Percentiles rank a stretch among this genome's conserved stretches.
Conservation (phyloP, 92 coral and sea anemone species). For the Phenganax stokvisi region DNA sequence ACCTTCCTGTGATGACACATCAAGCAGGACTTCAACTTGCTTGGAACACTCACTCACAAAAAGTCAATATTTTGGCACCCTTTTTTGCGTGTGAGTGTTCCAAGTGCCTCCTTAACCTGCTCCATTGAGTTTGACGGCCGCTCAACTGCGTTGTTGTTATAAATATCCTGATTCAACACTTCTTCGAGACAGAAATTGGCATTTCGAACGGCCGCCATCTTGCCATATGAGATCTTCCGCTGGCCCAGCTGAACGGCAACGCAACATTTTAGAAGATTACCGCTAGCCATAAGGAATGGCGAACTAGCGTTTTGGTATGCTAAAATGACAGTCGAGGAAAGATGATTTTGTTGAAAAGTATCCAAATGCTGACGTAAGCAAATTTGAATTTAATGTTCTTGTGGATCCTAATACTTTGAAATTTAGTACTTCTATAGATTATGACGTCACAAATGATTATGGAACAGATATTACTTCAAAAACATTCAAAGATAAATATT, state of each 20-base stretch:
- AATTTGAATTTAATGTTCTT: too few species aligned
- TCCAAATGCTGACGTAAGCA: too few species aligned
- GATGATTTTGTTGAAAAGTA: too few species aligned
- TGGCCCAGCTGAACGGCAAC: neutral
- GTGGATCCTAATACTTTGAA: too few species aligned
- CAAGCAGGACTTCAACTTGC: neutral
- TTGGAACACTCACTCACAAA: neutral
- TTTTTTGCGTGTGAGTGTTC: neutral
- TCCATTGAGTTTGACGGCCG: neutral
- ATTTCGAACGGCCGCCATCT: neutral
- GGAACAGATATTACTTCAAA: too few species aligned
- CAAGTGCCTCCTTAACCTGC: neutral
- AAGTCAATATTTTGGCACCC: neutral
- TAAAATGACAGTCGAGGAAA: neutral
- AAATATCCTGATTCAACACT: neutral
- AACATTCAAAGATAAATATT: too few species aligned
- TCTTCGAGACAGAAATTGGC: neutral
- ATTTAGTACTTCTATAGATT: too few species aligned
- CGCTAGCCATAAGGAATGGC: neutral
- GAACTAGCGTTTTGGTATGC: neutral
- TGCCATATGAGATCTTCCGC: neutral
- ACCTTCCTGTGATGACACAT: neutral
- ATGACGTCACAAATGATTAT: too few species aligned
- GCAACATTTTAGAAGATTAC: neutral
- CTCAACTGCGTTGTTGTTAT: neutral